These are phyloP conservation scores for Ophiodon elongatus DNA, from an alignment of 2,113 vertebrate genomes.

Conservation along the genomic window DNA sequence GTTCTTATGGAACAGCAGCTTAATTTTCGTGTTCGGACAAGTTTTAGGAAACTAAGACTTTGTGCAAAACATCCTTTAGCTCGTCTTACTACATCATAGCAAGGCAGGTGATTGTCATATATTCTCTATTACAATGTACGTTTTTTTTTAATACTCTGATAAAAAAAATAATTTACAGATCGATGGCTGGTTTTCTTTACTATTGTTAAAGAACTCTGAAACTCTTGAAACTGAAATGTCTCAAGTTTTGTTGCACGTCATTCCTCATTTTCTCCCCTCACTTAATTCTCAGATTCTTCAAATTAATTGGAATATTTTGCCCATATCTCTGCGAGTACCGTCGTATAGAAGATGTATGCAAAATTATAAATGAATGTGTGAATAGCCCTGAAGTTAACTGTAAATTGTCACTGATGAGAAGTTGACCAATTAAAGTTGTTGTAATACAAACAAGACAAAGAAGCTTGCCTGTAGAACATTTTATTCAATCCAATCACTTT, in stretches of 20 bases:
- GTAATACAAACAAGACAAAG: background rate
- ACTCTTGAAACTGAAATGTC: background rate
- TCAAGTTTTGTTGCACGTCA: background rate
- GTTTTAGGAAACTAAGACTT: background rate
- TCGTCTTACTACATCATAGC: background rate
- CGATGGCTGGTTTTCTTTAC: background rate
- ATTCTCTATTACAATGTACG: background rate
- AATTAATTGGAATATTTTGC: background rate
- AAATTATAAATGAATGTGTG: background rate
- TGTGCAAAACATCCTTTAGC: background rate
- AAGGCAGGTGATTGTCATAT: background rate
- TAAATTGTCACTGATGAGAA: background rate
- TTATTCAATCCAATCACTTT: slow-evolving; percentile 19
- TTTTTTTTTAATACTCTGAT: background rate
- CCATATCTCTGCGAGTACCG: background rate
- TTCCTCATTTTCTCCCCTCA: background rate
- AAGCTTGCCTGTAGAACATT: background rate
- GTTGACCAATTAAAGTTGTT: background rate
- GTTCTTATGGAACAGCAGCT: slow-evolving; percentile 29
- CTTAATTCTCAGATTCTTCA: background rate
- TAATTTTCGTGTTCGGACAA: background rate
- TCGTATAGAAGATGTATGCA: background rate
- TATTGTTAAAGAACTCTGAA: too few relatives aligned
- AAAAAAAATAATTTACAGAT: background rate
- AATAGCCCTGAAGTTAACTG: background rate